phyloP scores from a whole-genome alignment of 2,113 vertebrate species.

The Pterocles gutturalis region DNA sequence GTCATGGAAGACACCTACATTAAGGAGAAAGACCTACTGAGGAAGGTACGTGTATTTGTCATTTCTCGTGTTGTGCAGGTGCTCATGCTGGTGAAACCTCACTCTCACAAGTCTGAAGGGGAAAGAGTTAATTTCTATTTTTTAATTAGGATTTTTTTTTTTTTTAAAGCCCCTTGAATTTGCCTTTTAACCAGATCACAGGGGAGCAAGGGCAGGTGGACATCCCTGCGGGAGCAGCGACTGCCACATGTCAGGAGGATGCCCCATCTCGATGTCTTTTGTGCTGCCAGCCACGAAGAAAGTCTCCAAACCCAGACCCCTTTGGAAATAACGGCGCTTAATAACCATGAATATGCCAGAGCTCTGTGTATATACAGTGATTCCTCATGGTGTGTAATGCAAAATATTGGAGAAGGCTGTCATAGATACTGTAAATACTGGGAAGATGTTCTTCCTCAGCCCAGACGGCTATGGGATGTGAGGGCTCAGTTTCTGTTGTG shows the following conservation, averaged over 20 bases:
- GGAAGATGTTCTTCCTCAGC: background rate
- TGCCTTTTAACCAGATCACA: background rate
- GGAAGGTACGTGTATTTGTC: slow-evolving; percentile 74
- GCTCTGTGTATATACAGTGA: too few relatives aligned
- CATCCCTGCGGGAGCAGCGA: background rate
- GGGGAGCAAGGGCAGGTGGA: background rate
- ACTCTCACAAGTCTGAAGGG: fast-evolving
- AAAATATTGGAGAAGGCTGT: background rate
- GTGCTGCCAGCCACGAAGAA: background rate
- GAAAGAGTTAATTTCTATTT: background rate
- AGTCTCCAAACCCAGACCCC: fast-evolving
- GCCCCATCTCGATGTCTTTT: fast-evolving
- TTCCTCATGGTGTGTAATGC: fast-evolving
- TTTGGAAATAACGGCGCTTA: background rate
- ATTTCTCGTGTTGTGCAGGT: fast-evolving
- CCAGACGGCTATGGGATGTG: background rate
- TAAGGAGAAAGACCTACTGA: slow-evolving; percentile 82
- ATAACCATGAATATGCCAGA: fast-evolving
- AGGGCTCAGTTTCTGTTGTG: fast-evolving
- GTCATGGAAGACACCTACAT: slow-evolving; percentile 81
- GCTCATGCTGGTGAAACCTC: background rate
- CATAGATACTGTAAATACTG: background rate
- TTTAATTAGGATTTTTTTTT: background rate
- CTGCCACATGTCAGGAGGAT: background rate
- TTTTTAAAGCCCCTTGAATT: background rate